These are phyloP conservation scores for Hydropsyche betteni DNA, from an alignment of 2,888 invertebrate species.

Conservation along the genomic window DNA sequence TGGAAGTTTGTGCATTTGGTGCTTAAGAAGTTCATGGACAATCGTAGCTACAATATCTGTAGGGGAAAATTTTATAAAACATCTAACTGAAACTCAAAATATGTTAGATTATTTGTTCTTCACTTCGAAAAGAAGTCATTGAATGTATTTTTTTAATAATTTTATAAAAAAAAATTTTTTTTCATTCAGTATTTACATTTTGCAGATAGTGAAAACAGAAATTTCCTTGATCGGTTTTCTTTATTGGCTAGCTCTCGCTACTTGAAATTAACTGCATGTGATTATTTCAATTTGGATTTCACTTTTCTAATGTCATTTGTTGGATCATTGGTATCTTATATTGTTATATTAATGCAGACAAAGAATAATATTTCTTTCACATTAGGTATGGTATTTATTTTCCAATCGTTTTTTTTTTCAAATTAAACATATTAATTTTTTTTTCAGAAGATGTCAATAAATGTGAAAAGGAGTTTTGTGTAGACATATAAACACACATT, in stretches of 20 bases:
- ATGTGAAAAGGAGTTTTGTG: too few relatives aligned
- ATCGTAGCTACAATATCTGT: neutral
- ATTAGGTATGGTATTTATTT: too few relatives aligned
- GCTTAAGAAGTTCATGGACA: constrained; percentile 17
- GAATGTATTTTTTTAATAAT: neutral
- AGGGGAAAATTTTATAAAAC: neutral
- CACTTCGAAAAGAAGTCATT: constrained; percentile 6
- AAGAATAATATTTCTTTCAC: neutral
- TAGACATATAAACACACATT: too few relatives aligned
- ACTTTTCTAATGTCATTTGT: constrained; percentile 5
- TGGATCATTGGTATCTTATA: constrained; percentile 28
- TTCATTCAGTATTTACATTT: neutral
- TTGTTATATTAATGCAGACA: constrained; percentile 21
- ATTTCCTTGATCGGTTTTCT: constrained; percentile 14
- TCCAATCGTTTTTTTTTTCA: too few relatives aligned
- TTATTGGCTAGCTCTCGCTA: neutral
- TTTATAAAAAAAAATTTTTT: neutral
- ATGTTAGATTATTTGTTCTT: neutral
- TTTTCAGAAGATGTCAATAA: too few relatives aligned
- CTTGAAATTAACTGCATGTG: constrained; percentile 6
- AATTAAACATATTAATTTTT: too few relatives aligned
- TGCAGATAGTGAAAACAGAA: neutral
- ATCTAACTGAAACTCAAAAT: neutral
- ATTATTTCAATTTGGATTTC: constrained; percentile 31
- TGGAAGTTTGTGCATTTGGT: constrained; percentile 14